phyloP scores from a whole-genome alignment of 2,797 vertebrate species.

The Valencia hispanica region DNA sequence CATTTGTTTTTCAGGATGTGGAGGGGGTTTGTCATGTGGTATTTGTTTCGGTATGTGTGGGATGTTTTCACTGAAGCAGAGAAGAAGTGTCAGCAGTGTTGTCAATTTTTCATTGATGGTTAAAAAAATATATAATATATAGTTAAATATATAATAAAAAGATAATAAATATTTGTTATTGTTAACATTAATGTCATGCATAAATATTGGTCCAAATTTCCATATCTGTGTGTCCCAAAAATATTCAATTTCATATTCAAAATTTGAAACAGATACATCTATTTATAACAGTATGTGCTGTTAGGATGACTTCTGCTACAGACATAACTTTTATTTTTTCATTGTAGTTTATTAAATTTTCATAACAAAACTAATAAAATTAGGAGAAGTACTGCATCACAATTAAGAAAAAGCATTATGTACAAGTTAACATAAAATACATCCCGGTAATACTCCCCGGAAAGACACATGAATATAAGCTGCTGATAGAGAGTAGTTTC shows the following conservation, averaged over 20 bases:
- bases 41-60: not conserved
- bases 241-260: not conserved
- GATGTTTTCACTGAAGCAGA: not conserved
- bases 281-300: not conserved
- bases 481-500: not conserved
- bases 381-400: conserved; percentile 73
- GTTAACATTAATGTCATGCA: not conserved
- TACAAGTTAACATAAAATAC: conserved; percentile 96
- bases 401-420: conserved; percentile 80
- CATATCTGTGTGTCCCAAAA: not conserved
- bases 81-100: not conserved
- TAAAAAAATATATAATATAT: not conserved
- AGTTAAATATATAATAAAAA: too few relatives aligned
- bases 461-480: conserved; percentile 55
- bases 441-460: conserved; percentile 84
- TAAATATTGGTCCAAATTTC: not conserved
- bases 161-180: too few relatives aligned
- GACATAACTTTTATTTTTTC: conserved; percentile 6
- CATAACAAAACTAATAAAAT: conserved; percentile 70
- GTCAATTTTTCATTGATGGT: not conserved
- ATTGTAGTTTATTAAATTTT: conserved; percentile 65
- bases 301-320: not conserved
- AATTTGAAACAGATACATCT: not conserved
- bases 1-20: too few relatives aligned
- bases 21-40: not conserved